Evolutionary conservation across 2,797 vertebrate species (phyloP).

Genomic region (Clamator glandarius): DNA sequence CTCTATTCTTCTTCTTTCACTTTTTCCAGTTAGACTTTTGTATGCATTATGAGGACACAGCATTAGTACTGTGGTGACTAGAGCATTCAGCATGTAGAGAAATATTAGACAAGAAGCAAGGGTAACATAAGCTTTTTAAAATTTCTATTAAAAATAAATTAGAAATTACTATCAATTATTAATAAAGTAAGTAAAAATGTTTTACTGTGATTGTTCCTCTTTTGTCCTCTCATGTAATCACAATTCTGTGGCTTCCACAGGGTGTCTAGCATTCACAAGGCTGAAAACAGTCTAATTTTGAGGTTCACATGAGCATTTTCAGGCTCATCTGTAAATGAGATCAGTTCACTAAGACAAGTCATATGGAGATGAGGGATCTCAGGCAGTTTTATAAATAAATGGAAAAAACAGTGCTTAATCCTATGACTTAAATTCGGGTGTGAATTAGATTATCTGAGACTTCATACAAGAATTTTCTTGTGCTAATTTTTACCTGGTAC

Average conservation of each 20-base stretch:
- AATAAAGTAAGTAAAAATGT: neutral
- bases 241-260: neutral
- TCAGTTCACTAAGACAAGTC: neutral
- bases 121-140: neutral
- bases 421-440: neutral
- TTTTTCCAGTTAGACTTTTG: neutral
- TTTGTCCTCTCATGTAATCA: neutral
- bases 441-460: neutral
- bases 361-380: neutral
- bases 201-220: neutral
- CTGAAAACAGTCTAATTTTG: neutral
- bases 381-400: neutral
- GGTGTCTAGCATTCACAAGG: neutral
- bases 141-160: slow-evolving; percentile 33
- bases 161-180: neutral
- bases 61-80: neutral
- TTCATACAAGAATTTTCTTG: neutral
- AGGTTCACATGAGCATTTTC: neutral
- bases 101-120: neutral
- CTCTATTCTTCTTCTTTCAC: neutral
- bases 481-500: neutral
- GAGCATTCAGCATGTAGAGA: neutral
- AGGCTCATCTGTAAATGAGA: neutral
- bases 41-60: neutral
- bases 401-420: neutral